Conservation (phyloP, 2,888 invertebrate species). For the Yponomeuta sedellus region DNA sequence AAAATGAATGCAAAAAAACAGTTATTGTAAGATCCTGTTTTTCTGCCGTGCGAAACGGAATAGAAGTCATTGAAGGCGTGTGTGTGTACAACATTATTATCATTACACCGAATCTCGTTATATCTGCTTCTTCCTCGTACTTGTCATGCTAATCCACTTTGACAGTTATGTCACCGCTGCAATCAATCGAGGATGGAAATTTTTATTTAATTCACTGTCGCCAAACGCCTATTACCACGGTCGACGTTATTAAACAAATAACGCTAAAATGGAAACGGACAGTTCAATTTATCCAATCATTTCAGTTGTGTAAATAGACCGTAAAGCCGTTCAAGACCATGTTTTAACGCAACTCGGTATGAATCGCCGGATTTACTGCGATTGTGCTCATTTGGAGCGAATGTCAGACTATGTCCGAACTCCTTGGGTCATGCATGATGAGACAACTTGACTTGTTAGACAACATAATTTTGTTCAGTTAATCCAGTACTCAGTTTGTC, state of each 20-base stretch:
- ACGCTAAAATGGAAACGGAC: constrained; percentile 41
- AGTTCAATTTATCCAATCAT: constrained; percentile 62
- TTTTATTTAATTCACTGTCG: not conserved
- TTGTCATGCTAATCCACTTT: constrained; percentile 1
- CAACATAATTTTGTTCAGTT: constrained; percentile 33
- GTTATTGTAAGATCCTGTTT: too few species aligned
- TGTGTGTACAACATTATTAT: constrained; percentile 59
- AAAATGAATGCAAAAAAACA: too few species aligned
- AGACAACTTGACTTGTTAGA: constrained; percentile 44
- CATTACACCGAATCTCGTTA: constrained; percentile 49
- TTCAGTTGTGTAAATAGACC: constrained; percentile 63
- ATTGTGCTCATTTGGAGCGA: constrained; percentile 47
- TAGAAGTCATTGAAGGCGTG: constrained; percentile 48
- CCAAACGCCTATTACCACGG: not conserved
- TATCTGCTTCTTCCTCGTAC: constrained; percentile 43
- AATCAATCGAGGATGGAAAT: not conserved
- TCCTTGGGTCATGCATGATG: constrained; percentile 55
- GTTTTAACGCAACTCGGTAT: constrained; percentile 39
- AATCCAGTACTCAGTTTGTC: not conserved
- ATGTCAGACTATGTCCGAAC: constrained; percentile 35
- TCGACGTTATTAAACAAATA: too few species aligned
- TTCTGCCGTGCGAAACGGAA: too few species aligned
- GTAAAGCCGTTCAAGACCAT: constrained; percentile 52
- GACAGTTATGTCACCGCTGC: constrained; percentile 6
- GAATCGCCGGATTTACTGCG: constrained; percentile 45